phyloP scores from a whole-genome alignment of 2,888 invertebrate species.

The Sarcophaga rosellei region DNA sequence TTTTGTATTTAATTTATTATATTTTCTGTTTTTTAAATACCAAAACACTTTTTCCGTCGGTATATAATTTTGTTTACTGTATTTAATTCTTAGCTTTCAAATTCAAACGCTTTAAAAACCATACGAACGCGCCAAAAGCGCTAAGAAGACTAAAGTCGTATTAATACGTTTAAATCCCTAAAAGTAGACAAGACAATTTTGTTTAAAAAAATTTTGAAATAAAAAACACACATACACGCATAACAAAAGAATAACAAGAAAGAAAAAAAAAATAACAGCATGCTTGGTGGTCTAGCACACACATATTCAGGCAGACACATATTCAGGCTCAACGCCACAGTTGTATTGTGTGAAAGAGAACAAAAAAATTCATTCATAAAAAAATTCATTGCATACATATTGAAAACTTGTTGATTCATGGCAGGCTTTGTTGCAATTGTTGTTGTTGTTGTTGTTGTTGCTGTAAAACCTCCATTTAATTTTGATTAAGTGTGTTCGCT shows the following conservation, averaged over 20 bases:
- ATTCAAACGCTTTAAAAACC: constrained; percentile 49
- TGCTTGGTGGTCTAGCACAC: neutral
- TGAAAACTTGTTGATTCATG: neutral
- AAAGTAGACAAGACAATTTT: constrained; percentile 56
- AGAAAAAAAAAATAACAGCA: constrained; percentile 7
- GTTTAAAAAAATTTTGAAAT: neutral
- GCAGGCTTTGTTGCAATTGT: neutral
- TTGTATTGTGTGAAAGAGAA: neutral
- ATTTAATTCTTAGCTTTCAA: neutral
- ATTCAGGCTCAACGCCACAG: neutral
- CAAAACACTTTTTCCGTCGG: constrained; percentile 44
- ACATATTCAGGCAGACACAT: neutral
- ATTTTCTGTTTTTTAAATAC: neutral
- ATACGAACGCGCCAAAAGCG: constrained; percentile 79
- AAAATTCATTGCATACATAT: constrained; percentile 30
- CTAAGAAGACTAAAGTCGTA: constrained; percentile 76
- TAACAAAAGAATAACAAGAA: constrained; percentile 15
- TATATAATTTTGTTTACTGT: neutral
- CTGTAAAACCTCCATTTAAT: neutral
- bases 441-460: neutral
- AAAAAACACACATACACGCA: neutral
- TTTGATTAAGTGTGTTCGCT: constrained; percentile 33
- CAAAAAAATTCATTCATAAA: constrained; percentile 67
- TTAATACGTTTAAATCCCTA: constrained; percentile 69
- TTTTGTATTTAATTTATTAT: constrained; percentile 13